phyloP scores from a whole-genome alignment of 2,113 vertebrate genomes.

The Stegastes partitus region DNA sequence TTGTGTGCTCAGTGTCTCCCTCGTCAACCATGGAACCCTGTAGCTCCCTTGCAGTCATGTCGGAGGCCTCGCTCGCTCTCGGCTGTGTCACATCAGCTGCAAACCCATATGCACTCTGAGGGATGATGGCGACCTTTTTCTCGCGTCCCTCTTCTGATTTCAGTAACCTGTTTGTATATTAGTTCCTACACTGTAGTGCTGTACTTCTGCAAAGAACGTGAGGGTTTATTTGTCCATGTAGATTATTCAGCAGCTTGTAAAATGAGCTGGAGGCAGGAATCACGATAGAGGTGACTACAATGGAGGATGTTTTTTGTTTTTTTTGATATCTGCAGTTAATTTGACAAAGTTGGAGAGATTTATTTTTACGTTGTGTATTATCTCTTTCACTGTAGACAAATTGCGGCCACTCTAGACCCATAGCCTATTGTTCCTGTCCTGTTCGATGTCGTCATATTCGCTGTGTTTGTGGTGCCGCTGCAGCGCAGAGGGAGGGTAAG shows the following conservation, averaged over 20 bases:
- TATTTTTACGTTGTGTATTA: too few relatives aligned
- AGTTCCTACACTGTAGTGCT: neutral
- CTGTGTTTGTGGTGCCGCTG: neutral
- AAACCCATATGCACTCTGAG: too few relatives aligned
- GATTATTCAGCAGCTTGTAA: neutral
- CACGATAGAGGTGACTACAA: neutral
- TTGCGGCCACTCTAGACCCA: too few relatives aligned
- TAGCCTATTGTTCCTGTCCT: too few relatives aligned
- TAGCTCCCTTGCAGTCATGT: constrained; percentile 19
- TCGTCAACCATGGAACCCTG: constrained; percentile 40
- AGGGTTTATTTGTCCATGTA: neutral
- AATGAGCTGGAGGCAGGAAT: neutral
- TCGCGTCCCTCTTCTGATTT: neutral
- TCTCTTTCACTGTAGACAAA: too few relatives aligned
- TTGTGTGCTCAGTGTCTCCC: constrained; percentile 48
- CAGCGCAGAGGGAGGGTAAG: neutral
- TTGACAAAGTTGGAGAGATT: too few relatives aligned
- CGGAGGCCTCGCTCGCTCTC: neutral
- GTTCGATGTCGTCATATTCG: too few relatives aligned
- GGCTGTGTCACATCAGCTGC: neutral
- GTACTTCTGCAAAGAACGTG: neutral
- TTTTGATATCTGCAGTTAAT: too few relatives aligned
- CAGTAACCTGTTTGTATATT: too few relatives aligned
- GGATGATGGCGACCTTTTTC: neutral
- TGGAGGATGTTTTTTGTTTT: too few relatives aligned